Percentiles rank a stretch among this genome's conserved stretches.
Evolutionary conservation across 2,113 vertebrate species (phyloP).

Genomic region (Colius striatus): DNA sequence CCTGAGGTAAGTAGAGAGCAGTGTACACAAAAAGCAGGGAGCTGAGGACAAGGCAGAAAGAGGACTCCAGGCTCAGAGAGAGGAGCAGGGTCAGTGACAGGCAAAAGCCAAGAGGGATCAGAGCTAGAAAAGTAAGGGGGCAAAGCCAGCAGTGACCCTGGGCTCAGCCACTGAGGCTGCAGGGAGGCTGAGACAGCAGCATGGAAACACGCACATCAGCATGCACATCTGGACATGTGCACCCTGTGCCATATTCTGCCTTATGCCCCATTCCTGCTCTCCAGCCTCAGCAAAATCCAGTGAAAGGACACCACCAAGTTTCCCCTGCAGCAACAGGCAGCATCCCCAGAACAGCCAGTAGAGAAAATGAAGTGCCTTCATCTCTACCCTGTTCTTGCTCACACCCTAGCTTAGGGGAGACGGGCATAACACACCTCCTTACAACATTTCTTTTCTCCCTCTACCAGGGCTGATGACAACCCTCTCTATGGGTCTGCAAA

Average conservation of each 20-base stretch:
- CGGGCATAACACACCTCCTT: background rate
- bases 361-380: background rate
- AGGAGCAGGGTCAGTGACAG: background rate
- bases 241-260: background rate
- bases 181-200: background rate
- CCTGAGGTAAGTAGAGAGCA: background rate
- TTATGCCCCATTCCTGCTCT: background rate
- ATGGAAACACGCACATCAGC: accelerated
- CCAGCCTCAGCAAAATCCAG: background rate
- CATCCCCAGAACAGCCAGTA: background rate
- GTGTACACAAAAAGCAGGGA: background rate
- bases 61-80: background rate
- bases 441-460: accelerated
- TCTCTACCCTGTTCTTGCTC: background rate
- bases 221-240: accelerated
- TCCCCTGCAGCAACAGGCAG: background rate
- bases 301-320: background rate
- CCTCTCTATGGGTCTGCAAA: background rate
- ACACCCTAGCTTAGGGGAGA: background rate
- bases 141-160: background rate
- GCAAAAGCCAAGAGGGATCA: background rate
- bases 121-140: background rate
- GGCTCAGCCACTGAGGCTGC: background rate
- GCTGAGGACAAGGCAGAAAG: background rate
- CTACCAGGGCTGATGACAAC: background rate